Conservation (phyloP, 2,113 vertebrate genomes). For the Eulemur rufifrons region DNA sequence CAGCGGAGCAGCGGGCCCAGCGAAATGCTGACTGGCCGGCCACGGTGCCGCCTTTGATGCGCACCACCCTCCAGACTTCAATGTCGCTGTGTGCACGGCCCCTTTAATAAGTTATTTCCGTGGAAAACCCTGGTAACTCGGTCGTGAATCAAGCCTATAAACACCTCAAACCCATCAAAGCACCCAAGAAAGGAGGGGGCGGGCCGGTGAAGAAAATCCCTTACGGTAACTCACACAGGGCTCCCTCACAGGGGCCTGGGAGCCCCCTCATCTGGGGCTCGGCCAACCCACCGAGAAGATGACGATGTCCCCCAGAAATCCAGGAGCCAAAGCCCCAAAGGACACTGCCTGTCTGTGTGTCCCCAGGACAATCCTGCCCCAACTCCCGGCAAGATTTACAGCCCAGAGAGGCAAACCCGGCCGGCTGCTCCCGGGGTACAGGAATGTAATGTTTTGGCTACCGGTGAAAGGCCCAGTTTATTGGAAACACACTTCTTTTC, state of each 20-base stretch:
- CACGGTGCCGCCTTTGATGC: conserved; percentile 82
- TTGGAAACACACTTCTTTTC: conserved; percentile 83
- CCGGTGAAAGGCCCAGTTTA: conserved; percentile 72
- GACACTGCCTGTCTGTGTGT: conserved; percentile 65
- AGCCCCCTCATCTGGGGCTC: conserved; percentile 38
- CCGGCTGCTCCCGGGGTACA: conserved; percentile 73
- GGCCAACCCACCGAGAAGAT: conserved; percentile 26
- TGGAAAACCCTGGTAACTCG: conserved; percentile 86
- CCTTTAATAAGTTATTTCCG: conserved; percentile 89
- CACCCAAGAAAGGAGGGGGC: conserved; percentile 67
- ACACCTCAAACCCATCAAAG: conserved; percentile 87
- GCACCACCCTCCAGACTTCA: conserved; percentile 80
- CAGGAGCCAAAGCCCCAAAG: neutral
- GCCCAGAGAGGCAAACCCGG: conserved; percentile 71
- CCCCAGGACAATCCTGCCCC: neutral
- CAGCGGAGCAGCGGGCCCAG: conserved; percentile 67
- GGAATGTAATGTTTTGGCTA: conserved; percentile 81
- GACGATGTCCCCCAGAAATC: neutral
- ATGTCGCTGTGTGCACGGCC: conserved; percentile 71
- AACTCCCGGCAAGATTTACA: conserved; percentile 69
- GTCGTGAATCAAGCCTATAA: conserved; percentile 87
- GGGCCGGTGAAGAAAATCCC: conserved; percentile 49
- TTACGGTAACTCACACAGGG: conserved; percentile 78
- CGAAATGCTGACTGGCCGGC: conserved; percentile 75
- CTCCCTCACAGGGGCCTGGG: conserved; percentile 62